These are phyloP conservation scores for Panthera tigris DNA, from an alignment of 2,113 vertebrate genomes.

Conservation along the genomic window DNA sequence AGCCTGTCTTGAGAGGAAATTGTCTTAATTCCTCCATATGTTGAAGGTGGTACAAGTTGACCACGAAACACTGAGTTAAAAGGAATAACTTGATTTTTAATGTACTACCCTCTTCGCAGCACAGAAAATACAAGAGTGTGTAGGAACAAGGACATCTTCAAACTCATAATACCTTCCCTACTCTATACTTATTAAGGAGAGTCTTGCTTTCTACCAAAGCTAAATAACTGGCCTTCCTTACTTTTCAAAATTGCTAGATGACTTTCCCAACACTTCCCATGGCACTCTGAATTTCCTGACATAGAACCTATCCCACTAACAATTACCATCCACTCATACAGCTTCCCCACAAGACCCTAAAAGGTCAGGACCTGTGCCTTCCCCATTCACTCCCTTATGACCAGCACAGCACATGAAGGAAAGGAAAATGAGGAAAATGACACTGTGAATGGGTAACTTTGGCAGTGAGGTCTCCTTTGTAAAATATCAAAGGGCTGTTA, in stretches of 20 bases:
- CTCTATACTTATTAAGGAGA: background rate
- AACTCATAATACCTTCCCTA: background rate
- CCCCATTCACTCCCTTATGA: background rate
- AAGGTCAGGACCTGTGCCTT: background rate
- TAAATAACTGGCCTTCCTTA: background rate
- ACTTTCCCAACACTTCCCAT: background rate
- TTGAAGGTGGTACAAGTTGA: background rate
- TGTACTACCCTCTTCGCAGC: background rate
- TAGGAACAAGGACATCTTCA: background rate
- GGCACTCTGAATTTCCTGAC: background rate
- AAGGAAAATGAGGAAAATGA: background rate
- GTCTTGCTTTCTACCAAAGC: conserved; percentile 7
- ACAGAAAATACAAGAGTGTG: background rate
- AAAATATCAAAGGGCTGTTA: background rate
- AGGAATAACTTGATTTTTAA: conserved; percentile 4
- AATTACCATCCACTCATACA: background rate
- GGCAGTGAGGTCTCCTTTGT: background rate
- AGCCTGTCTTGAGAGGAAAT: background rate
- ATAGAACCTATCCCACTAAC: background rate
- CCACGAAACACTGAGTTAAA: background rate
- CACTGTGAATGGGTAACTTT: background rate
- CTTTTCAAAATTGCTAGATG: background rate
- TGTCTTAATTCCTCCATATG: background rate
- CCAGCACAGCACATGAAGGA: background rate
- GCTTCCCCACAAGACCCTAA: background rate